These are phyloP conservation scores for Phalacrocorax carbo DNA, from an alignment of 2,113 vertebrate genomes.

Conservation along the genomic window DNA sequence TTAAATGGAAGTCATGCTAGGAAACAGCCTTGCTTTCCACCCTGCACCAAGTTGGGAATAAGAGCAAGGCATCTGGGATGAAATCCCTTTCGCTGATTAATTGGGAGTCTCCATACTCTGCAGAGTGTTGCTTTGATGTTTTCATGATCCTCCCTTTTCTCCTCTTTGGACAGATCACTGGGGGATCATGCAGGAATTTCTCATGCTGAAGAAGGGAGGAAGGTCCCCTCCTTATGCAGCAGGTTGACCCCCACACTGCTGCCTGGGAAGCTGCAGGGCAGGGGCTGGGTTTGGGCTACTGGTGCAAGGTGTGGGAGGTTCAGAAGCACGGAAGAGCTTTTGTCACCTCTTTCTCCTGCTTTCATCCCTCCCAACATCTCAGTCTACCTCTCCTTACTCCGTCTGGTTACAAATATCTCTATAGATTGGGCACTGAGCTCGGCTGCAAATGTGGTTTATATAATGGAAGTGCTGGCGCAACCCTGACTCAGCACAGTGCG, in stretches of 20 bases:
- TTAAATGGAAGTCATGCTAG: neutral
- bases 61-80: neutral
- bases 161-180: neutral
- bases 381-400: rapidly evolving
- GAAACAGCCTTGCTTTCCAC: neutral
- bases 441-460: neutral
- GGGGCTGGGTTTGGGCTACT: neutral
- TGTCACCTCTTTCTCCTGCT: neutral
- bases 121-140: neutral
- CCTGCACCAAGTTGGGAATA: neutral
- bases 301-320: neutral
- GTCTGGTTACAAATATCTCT: rapidly evolving
- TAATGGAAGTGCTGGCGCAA: neutral
- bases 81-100: neutral
- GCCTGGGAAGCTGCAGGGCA: neutral
- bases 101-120: neutral
- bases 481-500: neutral
- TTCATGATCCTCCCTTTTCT: neutral
- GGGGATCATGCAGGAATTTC: neutral
- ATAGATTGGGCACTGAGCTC: rapidly evolving
- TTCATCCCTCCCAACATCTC: neutral
- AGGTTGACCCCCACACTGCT: neutral
- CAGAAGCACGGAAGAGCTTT: neutral
- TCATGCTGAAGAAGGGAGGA: neutral
- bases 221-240: neutral